These are phyloP conservation scores for Melipona beecheii DNA, from an alignment of 2,888 invertebrate genomes.

Conservation along the genomic window DNA sequence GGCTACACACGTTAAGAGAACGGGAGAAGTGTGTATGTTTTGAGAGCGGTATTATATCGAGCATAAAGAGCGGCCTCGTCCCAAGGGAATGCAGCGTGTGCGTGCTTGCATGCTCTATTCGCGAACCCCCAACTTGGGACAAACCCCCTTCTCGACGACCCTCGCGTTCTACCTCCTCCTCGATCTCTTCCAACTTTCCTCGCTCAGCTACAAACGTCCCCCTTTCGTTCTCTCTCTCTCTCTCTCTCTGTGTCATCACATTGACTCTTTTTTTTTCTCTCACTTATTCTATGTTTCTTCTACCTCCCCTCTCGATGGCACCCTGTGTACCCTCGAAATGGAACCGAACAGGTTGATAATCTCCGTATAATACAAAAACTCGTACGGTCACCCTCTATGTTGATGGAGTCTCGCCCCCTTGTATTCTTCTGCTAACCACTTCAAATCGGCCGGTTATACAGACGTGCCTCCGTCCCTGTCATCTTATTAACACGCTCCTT, in stretches of 20 bases:
- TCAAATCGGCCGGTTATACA: conserved; percentile 71
- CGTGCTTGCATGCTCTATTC: conserved; percentile 78
- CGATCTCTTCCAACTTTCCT: conserved; percentile 64
- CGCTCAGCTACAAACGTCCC: conserved; percentile 51
- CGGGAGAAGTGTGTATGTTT: conserved; percentile 83
- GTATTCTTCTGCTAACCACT: conserved; percentile 77
- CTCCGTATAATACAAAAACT: conserved; percentile 82
- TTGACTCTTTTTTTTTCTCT: not conserved
- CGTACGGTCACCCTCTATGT: conserved; percentile 68
- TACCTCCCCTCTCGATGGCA: not conserved
- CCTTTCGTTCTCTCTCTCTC: conserved; percentile 40
- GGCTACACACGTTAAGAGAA: conserved; percentile 70
- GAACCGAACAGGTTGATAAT: conserved; percentile 82
- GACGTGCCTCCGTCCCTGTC: conserved; percentile 61
- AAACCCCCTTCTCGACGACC: conserved; percentile 65
- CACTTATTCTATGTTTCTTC: conserved; percentile 13
- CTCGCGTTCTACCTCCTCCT: conserved; percentile 56
- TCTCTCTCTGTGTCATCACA: conserved; percentile 18
- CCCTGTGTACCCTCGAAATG: conserved; percentile 65
- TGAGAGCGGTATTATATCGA: conserved; percentile 84
- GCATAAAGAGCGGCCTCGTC: conserved; percentile 84
- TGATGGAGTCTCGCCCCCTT: conserved; percentile 47
- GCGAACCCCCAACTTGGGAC: conserved; percentile 71
- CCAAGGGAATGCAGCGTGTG: conserved; percentile 80
- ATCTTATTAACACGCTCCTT: conserved; percentile 77